These are phyloP conservation scores for Drosophila suzukii DNA, from an alignment of 1,140 invertebrate species.

Conservation along the genomic window DNA sequence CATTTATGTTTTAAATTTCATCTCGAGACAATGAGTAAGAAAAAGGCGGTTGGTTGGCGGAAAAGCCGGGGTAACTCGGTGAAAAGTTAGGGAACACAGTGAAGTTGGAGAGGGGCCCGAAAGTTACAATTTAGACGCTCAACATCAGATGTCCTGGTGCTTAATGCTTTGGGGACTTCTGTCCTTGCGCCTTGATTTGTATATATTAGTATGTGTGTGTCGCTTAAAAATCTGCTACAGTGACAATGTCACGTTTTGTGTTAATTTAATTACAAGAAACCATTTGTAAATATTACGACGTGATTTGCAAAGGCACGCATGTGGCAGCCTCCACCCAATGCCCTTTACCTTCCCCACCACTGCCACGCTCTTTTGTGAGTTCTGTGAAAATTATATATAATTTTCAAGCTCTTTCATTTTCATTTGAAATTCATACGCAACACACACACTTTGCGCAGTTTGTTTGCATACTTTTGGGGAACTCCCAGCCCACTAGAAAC, in stretches of 20 bases:
- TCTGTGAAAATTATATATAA: constrained; percentile 70
- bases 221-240: constrained; percentile 80
- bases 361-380: constrained; percentile 17
- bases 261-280: constrained; percentile 84
- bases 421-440: constrained; percentile 75
- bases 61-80: not conserved
- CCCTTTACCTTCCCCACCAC: not conserved
- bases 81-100: constrained; percentile 5
- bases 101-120: constrained; percentile 42
- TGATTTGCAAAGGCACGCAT: constrained; percentile 76
- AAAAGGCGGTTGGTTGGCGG: not conserved
- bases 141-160: constrained; percentile 52
- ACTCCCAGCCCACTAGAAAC: not conserved
- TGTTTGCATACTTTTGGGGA: constrained; percentile 50
- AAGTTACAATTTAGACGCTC: constrained; percentile 65
- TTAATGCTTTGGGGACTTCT: constrained; percentile 60
- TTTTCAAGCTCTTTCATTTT: constrained; percentile 72
- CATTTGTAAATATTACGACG: constrained; percentile 83
- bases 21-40: constrained; percentile 55
- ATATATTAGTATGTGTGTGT: constrained; percentile 28
- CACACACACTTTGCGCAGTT: constrained; percentile 39
- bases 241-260: constrained; percentile 83
- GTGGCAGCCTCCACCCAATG: not conserved
- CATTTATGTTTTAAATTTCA: constrained; percentile 82
- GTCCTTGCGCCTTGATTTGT: constrained; percentile 64